Conservation (phyloP, 2,888 invertebrate genomes). For the Pachydiplax longipennis region DNA sequence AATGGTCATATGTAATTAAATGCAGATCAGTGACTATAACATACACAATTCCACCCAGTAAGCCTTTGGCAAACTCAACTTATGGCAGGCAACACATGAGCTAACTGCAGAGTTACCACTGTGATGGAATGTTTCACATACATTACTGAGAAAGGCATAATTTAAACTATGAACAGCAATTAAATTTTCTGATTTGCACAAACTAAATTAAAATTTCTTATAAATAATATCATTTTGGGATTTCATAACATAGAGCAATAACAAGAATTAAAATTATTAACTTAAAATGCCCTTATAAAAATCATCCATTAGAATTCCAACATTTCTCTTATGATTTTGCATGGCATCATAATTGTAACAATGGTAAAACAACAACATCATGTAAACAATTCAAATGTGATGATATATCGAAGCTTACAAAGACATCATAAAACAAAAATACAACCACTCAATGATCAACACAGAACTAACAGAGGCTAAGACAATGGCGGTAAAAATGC, state of each 20-base stretch:
- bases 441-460: neutral
- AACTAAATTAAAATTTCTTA: slow-evolving; percentile 14
- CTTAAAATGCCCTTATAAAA: slow-evolving; percentile 39
- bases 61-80: slow-evolving; percentile 30
- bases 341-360: slow-evolving; percentile 25
- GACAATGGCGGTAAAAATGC: slow-evolving; percentile 23
- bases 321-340: neutral
- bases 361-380: slow-evolving; percentile 19
- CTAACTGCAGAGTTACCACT: slow-evolving; percentile 17
- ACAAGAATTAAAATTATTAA: slow-evolving; percentile 18
- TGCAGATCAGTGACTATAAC: slow-evolving; percentile 17
- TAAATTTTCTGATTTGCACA: neutral
- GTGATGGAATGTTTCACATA: slow-evolving; percentile 32
- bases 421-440: neutral
- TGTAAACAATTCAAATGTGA: slow-evolving; percentile 21
- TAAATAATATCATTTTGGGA: slow-evolving; percentile 36
- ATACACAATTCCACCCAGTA: slow-evolving; percentile 35
- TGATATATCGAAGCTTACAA: slow-evolving; percentile 1
- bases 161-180: neutral
- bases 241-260: neutral
- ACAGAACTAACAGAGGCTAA: neutral
- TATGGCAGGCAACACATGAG: slow-evolving; percentile 32
- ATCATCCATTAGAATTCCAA: neutral
- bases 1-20: slow-evolving; percentile 36
- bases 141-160: slow-evolving; percentile 38